Conservation (phyloP, 2,888 invertebrate species). For the Eudemis profundana region DNA sequence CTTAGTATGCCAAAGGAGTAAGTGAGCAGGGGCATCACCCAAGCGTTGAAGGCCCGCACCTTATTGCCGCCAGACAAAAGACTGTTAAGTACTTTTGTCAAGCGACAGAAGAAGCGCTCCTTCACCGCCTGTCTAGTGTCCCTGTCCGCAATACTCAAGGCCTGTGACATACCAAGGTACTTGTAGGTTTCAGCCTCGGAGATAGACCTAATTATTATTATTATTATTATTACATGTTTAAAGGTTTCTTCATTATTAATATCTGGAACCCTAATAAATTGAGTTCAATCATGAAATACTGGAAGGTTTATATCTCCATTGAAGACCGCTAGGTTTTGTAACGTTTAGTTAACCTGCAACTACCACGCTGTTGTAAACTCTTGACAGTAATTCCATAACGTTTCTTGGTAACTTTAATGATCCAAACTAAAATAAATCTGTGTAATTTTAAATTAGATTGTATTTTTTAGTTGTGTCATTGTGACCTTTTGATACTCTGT, state of each 20-base stretch:
- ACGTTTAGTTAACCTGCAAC: conserved; percentile 21
- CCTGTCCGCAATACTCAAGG: too few species aligned
- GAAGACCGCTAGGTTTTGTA: conserved; percentile 28
- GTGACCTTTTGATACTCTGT: conserved; percentile 6
- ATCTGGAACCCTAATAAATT: conserved; percentile 14
- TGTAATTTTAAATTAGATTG: not conserved
- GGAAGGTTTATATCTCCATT: conserved; percentile 24
- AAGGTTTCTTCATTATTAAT: not conserved
- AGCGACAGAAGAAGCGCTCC: too few species aligned
- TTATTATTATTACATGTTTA: too few species aligned
- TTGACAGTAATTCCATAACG: conserved; percentile 1
- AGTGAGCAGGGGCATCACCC: too few species aligned
- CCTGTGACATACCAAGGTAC: too few species aligned
- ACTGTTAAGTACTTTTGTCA: too few species aligned
- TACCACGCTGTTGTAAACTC: conserved; percentile 5
- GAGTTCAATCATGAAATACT: conserved; percentile 20
- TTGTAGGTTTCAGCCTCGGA: too few species aligned
- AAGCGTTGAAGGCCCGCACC: too few species aligned
- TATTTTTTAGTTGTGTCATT: not conserved
- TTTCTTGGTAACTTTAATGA: not conserved
- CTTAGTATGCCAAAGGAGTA: too few species aligned
- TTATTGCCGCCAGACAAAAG: too few species aligned
- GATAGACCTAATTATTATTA: too few species aligned
- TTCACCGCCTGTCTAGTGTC: too few species aligned
- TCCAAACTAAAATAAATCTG: not conserved